A percentile compares a stretch with the other conserved stretches of the same genome.
Evolutionary conservation across 2,888 invertebrate genomes (phyloP).

Genomic region (Tethea ocularis): DNA sequence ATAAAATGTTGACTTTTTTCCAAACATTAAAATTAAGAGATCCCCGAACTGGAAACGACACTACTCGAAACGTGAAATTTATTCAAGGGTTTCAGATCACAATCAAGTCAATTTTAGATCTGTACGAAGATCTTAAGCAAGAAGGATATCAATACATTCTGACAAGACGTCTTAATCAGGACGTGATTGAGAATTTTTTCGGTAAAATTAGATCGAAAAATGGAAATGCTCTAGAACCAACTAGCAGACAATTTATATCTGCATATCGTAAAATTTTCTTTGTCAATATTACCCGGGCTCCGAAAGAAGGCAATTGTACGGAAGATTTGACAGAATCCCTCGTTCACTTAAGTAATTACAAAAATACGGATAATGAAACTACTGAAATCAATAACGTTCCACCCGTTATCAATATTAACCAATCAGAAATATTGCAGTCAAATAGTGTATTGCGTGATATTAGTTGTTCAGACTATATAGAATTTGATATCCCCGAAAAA

Average conservation of each 20-base stretch:
- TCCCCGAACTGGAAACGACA: slow-evolving; percentile 10
- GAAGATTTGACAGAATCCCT: slow-evolving; percentile 15
- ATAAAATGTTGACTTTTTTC: slow-evolving; percentile 22
- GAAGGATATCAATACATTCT: slow-evolving; percentile 15
- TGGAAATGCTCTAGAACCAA: slow-evolving; percentile 14
- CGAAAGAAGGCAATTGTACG: slow-evolving; percentile 10
- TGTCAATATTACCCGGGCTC: slow-evolving; percentile 8
- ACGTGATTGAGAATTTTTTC: slow-evolving; percentile 18
- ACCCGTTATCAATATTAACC: no score
- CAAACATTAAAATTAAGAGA: slow-evolving; percentile 16
- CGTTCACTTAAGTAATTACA: no score
- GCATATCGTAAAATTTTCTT: slow-evolving; percentile 15
- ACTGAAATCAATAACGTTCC: no score
- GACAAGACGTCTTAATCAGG: slow-evolving; percentile 15
- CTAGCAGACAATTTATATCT: slow-evolving; percentile 17
- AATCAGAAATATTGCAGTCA: no score
- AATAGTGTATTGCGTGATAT: no score
- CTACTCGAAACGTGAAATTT: not conserved
- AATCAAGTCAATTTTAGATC: slow-evolving; percentile 14
- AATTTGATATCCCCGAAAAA: no score
- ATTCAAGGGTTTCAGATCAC: slow-evolving; percentile 16
- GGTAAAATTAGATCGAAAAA: slow-evolving; percentile 17
- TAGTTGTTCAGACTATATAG: no score
- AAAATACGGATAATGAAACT: no score
- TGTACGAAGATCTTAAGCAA: slow-evolving; percentile 14